phyloP scores from a whole-genome alignment of 2,888 invertebrate genomes.

The Mamestra brassicae region DNA sequence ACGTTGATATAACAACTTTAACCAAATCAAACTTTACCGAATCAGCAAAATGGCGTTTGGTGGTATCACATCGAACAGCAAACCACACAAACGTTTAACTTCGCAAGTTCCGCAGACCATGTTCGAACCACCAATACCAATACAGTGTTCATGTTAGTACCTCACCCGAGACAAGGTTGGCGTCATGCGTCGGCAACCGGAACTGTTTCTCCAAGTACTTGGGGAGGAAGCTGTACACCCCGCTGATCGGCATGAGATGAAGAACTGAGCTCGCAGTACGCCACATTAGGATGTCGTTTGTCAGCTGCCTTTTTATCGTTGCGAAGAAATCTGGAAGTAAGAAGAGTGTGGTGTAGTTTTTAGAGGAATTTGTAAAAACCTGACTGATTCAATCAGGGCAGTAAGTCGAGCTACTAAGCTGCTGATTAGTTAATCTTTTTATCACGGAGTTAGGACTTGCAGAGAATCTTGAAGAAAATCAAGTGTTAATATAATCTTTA shows the following conservation, averaged over 20 bases:
- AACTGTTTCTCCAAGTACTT: constrained; percentile 98
- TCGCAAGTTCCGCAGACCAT: constrained; percentile 4
- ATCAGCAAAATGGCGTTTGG: not conserved
- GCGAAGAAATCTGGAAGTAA: constrained; percentile 84
- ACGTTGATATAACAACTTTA: not conserved
- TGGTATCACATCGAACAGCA: not conserved
- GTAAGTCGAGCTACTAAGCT: not conserved
- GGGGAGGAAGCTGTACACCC: constrained; percentile 97
- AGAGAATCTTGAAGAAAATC: not conserved
- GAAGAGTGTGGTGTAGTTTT: not conserved
- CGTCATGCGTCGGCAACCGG: constrained; percentile 96
- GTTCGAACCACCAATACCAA: constrained; percentile 52
- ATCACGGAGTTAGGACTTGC: not conserved
- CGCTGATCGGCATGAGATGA: constrained; percentile 97
- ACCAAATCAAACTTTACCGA: not conserved
- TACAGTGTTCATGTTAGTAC: constrained; percentile 75
- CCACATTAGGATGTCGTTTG: constrained; percentile 97
- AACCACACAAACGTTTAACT: not conserved
- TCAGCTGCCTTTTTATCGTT: constrained; percentile 93
- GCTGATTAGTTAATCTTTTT: not conserved
- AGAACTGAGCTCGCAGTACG: constrained; percentile 97
- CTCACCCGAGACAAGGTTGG: constrained; percentile 97
- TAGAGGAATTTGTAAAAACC: not conserved
- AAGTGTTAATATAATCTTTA: not conserved
- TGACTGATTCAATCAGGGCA: not conserved